phyloP scores from a whole-genome alignment of 37 sponge, comb jelly and placozoan species.

The Geodia barretti region DNA sequence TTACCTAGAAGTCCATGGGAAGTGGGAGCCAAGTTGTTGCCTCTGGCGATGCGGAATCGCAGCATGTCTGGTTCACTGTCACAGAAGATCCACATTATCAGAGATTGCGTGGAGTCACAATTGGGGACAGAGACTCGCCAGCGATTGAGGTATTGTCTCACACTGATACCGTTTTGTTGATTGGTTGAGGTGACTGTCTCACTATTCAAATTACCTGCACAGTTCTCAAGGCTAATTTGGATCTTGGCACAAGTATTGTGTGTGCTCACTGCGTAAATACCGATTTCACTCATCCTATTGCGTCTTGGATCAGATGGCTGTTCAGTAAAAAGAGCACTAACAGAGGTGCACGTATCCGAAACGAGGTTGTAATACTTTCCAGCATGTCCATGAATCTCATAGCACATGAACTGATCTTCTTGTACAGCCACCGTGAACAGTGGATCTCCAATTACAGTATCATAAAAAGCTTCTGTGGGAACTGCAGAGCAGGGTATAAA shows the following conservation, averaged over 20 bases:
- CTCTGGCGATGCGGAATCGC: slow-evolving; percentile 35
- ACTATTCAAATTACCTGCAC: not conserved
- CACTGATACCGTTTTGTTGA: not conserved
- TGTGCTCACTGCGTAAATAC: slow-evolving; percentile 15
- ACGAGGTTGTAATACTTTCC: slow-evolving; percentile 32
- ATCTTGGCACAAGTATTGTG: slow-evolving; percentile 2
- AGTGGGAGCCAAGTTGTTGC: slow-evolving; percentile 26
- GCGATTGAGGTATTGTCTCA: slow-evolving; percentile 6
- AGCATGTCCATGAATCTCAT: slow-evolving; percentile 33
- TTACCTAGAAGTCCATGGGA: slow-evolving; percentile 62
- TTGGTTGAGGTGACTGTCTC: not conserved
- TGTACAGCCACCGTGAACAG: slow-evolving; percentile 37
- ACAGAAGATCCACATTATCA: slow-evolving; percentile 55
- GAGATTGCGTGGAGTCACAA: slow-evolving; percentile 20
- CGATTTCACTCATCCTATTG: slow-evolving; percentile 29
- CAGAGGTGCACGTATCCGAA: slow-evolving; percentile 29
- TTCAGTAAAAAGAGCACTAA: slow-evolving; percentile 46
- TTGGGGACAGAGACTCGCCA: slow-evolving; percentile 48
- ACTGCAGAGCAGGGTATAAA: too few species aligned
- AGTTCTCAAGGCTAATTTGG: not conserved
- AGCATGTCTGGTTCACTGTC: slow-evolving; percentile 10
- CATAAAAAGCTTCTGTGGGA: too few species aligned
- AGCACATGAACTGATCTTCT: slow-evolving; percentile 18
- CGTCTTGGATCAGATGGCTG: not conserved
- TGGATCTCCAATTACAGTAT: slow-evolving; percentile 34